Percentiles rank a stretch among this genome's conserved stretches.
These are phyloP conservation scores for Drosophila paranaensis DNA, from an alignment of 2,888 invertebrate species.

Conservation along the genomic window DNA sequence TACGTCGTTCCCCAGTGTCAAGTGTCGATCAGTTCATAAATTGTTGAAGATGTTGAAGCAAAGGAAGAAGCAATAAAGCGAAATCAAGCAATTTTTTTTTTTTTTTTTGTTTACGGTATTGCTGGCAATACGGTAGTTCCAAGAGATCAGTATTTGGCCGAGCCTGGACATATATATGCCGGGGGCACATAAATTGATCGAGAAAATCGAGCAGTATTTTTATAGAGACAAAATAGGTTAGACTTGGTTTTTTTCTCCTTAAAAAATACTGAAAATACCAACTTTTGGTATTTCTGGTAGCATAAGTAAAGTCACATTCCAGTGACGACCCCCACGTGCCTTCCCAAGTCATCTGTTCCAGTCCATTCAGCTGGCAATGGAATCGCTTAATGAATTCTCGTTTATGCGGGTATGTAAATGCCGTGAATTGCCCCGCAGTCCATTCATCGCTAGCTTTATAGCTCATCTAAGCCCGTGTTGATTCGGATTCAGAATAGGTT, in stretches of 20 bases:
- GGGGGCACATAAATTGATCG: too few species aligned
- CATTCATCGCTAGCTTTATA: not conserved
- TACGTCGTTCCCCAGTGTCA: not conserved
- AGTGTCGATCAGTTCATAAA: slow-evolving; percentile 7
- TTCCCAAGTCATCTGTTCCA: not conserved
- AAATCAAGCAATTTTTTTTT: not conserved
- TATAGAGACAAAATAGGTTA: too few species aligned
- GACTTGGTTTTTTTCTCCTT: too few species aligned
- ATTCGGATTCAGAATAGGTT: not conserved
- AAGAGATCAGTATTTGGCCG: too few species aligned
- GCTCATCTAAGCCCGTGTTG: too few species aligned
- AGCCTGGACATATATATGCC: too few species aligned
- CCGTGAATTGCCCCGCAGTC: not conserved
- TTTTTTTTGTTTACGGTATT: too few species aligned
- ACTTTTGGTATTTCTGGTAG: not conserved
- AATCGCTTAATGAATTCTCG: not conserved
- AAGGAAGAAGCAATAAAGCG: too few species aligned
- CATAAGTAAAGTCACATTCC: not conserved
- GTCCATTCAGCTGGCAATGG: not conserved
- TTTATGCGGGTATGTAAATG: not conserved
- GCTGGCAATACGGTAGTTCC: too few species aligned
- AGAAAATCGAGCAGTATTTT: too few species aligned
- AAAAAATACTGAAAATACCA: not conserved
- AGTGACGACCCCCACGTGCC: not conserved
- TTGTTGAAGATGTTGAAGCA: slow-evolving; percentile 3